These are phyloP conservation scores for Hippolais icterina DNA, from an alignment of 2,113 vertebrate species.

Conservation along the genomic window DNA sequence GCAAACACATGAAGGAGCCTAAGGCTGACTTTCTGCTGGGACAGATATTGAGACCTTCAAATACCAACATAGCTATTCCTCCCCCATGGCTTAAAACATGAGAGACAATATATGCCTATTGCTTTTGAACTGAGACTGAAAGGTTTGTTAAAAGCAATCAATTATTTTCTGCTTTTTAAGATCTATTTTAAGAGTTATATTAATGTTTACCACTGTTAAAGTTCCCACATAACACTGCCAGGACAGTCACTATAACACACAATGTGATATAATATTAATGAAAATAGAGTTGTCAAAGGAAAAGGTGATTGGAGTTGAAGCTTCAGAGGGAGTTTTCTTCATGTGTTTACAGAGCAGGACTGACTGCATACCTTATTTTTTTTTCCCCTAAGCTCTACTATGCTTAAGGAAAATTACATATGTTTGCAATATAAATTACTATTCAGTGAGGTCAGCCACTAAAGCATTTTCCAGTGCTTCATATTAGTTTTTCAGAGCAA, in stretches of 20 bases:
- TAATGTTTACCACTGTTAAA: not conserved
- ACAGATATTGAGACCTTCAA: not conserved
- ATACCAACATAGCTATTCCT: not conserved
- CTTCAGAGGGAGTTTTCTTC: not conserved
- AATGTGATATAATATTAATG: not conserved
- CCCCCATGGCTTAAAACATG: not conserved
- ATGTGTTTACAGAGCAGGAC: not conserved
- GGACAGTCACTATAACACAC: not conserved
- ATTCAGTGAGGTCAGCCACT: not conserved
- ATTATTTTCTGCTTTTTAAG: not conserved
- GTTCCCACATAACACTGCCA: not conserved
- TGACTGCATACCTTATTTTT: not conserved
- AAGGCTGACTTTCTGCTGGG: not conserved
- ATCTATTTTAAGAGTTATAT: not conserved
- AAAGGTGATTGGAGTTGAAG: not conserved
- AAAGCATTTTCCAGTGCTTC: not conserved
- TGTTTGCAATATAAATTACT: not conserved
- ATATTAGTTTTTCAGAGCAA: not conserved
- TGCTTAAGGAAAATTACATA: not conserved
- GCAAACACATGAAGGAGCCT: not conserved
- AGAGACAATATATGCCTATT: not conserved
- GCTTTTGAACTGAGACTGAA: not conserved
- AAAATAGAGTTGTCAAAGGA: not conserved
- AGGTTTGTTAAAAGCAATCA: not conserved
- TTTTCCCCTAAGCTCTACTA: accelerated